Evolutionary conservation across 2,797 vertebrate species (phyloP), one percentile per base, ranked within the genome.

Genomic region (Pipistrellus pygmaeus): DNA sequence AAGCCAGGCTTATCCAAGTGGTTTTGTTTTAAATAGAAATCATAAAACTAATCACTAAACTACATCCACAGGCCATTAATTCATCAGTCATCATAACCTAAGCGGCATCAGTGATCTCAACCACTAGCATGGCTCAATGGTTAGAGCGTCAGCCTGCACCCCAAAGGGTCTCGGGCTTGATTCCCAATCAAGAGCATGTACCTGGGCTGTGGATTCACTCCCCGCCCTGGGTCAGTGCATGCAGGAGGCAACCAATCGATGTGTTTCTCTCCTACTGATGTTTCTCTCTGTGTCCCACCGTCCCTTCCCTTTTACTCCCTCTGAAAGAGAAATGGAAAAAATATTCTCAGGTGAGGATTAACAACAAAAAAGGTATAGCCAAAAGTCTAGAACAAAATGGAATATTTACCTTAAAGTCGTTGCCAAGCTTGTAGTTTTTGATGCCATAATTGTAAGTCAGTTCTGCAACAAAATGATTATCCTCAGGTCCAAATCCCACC

Each of bases 401-500:
- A n/a, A 18, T n/a, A 94, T 98, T 96, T 97, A 99, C 99, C 99
- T 99, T 95, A 81, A 99, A 99, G 96, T 99, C 99, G 91, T 99
- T 99, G 97, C 99, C 99, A 80, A 99, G 98, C 6, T 97, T 98
- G 97, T 99, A 99, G 72, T 99, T 98, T 83, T 99, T 99, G 1
- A 99, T 97, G 3, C 99, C 99, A 8, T 99, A 99, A 97, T 99
- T 99, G 97, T 99, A 99, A 12, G 99, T 99, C 95, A 99, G 96
- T 44, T 99, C 99, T 75, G 99, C 98, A 15, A 99, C 99, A 97
- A 99, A 99, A 97, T 99, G 99, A 27, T 98, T 96, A 82, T 99
- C 99, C 94, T 99, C 99, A 73, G 99, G 98, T 32, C 99, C 99
- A 5, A 98, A 99, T 23, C 99, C 99, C 94, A 99, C 98, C 99